Percentiles rank a stretch among this genome's conserved stretches.
These are phyloP conservation scores for Coremacera marginata DNA, from an alignment of 2,888 invertebrate species.

Conservation along the genomic window DNA sequence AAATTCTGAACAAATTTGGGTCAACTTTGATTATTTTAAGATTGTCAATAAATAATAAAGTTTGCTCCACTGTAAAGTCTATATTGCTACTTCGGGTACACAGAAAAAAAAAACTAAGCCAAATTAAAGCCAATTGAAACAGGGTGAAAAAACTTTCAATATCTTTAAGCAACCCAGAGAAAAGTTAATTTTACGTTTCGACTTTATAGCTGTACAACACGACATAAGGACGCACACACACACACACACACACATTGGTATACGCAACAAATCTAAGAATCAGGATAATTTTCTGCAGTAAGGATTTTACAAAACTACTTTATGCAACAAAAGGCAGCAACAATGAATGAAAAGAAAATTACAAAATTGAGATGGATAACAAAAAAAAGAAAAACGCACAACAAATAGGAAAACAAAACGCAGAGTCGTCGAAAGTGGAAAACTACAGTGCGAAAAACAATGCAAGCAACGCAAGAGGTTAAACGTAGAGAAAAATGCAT, in stretches of 20 bases:
- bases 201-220: conserved; percentile 17
- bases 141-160: not conserved
- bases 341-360: conserved; percentile 40
- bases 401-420: conserved; percentile 1
- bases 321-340: conserved; percentile 46
- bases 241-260: not conserved
- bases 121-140: not conserved
- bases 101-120: not conserved
- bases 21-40: no score
- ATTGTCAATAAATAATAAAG: no score
- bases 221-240: not conserved
- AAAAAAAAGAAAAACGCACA: not conserved
- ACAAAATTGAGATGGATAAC: conserved; percentile 30
- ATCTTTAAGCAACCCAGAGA: conserved; percentile 13
- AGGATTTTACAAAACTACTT: conserved; percentile 47
- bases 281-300: conserved; percentile 50
- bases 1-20: no score
- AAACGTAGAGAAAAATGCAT: conserved; percentile 10
- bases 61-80: no score
- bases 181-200: conserved; percentile 30
- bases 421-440: conserved; percentile 31
- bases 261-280: conserved; percentile 37
- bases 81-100: no score
- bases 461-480: conserved; percentile 40
- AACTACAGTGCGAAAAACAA: conserved; percentile 41